phyloP scores from a whole-genome alignment of 2,113 vertebrate species.

The Cnemophilus loriae region DNA sequence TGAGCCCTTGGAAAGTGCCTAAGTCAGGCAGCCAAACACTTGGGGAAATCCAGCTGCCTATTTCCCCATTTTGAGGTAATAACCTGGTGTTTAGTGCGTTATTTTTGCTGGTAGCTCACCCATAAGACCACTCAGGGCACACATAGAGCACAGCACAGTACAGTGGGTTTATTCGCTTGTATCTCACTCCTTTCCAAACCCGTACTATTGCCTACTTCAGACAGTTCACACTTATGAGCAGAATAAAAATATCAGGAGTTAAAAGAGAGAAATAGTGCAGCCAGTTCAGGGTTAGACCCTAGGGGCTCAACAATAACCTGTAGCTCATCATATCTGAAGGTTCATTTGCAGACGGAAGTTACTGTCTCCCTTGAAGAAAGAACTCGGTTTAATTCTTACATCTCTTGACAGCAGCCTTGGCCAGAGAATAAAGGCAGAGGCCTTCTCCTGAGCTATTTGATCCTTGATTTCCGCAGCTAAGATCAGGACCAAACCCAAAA shows the following conservation, averaged over 20 bases:
- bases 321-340: neutral
- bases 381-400: neutral
- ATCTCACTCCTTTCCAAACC: neutral
- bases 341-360: constrained; percentile 21
- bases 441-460: constrained; percentile 34
- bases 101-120: neutral
- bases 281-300: neutral
- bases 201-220: neutral
- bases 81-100: neutral
- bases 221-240: neutral
- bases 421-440: constrained; percentile 31
- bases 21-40: neutral
- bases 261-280: neutral
- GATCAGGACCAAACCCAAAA: neutral
- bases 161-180: neutral
- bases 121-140: neutral
- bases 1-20: neutral
- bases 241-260: neutral
- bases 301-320: neutral
- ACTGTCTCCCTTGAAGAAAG: constrained; percentile 6
- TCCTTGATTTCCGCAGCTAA: constrained; percentile 11
- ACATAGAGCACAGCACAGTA: neutral
- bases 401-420: constrained; percentile 30
- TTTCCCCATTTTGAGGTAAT: neutral
- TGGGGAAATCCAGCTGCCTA: neutral